Evolutionary conservation across 2,888 invertebrate genomes (phyloP).

Genomic region (Aphidius colemani): DNA sequence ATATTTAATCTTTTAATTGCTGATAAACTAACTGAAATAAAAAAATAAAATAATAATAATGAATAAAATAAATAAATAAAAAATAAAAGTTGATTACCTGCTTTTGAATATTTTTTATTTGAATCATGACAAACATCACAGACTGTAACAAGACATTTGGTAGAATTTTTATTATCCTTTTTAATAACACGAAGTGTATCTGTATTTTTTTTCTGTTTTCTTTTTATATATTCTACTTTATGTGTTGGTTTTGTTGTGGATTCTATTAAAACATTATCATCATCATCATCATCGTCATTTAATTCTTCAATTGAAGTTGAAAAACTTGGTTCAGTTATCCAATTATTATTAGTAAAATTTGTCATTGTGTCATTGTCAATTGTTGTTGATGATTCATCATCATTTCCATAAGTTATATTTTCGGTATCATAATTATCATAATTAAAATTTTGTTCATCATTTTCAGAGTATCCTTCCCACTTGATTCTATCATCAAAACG

Average conservation of each 20-base stretch:
- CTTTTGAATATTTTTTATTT: conserved; percentile 25
- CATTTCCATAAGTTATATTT: conserved; percentile 13
- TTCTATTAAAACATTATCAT: background rate
- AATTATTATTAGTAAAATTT: background rate
- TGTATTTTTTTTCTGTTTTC: background rate
- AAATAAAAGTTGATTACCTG: conserved; percentile 22
- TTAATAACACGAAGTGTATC: no score
- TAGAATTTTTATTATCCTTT: background rate
- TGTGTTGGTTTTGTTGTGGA: background rate
- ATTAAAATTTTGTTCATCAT: conserved; percentile 24
- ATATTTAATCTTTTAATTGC: conserved; percentile 56
- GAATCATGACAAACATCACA: conserved; percentile 17
- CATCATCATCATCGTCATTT: background rate
- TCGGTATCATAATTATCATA: conserved; percentile 32
- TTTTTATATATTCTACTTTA: background rate
- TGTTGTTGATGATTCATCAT: conserved; percentile 11
- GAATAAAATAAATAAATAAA: no score
- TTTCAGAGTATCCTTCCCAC: conserved; percentile 28
- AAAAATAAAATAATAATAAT: no score
- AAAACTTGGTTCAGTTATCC: background rate
- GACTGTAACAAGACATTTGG: conserved; percentile 11
- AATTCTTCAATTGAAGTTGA: background rate
- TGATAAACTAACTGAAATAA: conserved; percentile 28
- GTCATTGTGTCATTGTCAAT: conserved; percentile 13
- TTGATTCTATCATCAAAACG: conserved; percentile 14